Evolutionary conservation across 2,888 invertebrate genomes (phyloP).

Genomic region (Adelognathus sp.): DNA sequence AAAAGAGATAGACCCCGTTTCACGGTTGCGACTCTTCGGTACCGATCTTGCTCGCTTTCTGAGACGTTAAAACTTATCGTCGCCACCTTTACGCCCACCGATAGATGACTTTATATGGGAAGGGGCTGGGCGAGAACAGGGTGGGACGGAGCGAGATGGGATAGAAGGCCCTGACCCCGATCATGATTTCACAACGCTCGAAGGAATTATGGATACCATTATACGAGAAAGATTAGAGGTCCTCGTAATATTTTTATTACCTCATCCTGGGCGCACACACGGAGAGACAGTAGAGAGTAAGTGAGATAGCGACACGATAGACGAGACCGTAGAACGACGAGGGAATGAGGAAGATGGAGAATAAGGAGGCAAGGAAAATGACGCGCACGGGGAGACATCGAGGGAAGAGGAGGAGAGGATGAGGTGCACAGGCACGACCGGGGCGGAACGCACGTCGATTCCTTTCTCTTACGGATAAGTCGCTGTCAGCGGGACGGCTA

Average conservation of each 20-base stretch:
- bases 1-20: conserved; percentile 12
- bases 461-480: conserved; percentile 47
- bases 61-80: conserved; percentile 60
- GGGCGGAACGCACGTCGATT: conserved; percentile 39
- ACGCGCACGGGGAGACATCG: conserved; percentile 15
- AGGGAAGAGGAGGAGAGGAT: conserved; percentile 9
- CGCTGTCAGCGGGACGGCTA: not conserved
- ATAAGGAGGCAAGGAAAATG: not conserved
- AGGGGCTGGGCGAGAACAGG: not conserved
- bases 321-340: not conserved
- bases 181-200: conserved; percentile 71
- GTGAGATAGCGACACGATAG: not conserved
- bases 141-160: not conserved
- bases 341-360: conserved; percentile 7
- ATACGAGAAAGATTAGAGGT: conserved; percentile 76
- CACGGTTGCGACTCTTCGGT: conserved; percentile 1
- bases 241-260: conserved; percentile 78
- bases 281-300: not conserved
- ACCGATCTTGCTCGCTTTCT: conserved; percentile 27
- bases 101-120: conserved; percentile 41
- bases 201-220: conserved; percentile 77
- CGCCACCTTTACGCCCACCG: conserved; percentile 46
- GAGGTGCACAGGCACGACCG: conserved; percentile 35
- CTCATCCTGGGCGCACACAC: conserved; percentile 38
- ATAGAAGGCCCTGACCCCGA: conserved; percentile 54